Evolutionary conservation across 1,140 invertebrate genomes (phyloP).

Genomic region (Megalopta genalis): DNA sequence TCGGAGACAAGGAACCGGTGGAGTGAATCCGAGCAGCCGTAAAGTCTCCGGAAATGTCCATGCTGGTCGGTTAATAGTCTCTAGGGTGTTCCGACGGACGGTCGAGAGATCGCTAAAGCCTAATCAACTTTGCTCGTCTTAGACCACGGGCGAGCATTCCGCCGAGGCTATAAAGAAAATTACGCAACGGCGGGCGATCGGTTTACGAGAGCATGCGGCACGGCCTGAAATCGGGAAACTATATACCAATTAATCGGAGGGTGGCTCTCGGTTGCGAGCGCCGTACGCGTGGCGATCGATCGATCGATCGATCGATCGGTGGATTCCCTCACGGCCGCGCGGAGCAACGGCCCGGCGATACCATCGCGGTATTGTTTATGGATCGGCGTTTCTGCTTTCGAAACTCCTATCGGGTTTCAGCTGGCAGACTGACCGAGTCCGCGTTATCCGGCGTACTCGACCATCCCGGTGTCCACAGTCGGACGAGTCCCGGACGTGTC

Average conservation of each 20-base stretch:
- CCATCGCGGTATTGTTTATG: slow-evolving; percentile 53
- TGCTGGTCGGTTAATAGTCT: no score
- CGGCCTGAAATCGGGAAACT: slow-evolving; percentile 33
- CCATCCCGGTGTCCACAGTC: no score
- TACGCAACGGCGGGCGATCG: background rate
- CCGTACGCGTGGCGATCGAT: slow-evolving; percentile 17
- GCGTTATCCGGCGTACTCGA: background rate
- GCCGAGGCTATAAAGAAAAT: background rate
- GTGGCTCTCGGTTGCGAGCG: background rate
- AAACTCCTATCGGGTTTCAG: slow-evolving; percentile 1
- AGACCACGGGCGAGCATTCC: background rate
- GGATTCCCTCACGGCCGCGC: slow-evolving; percentile 25
- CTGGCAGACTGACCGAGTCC: background rate
- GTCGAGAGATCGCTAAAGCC: no score
- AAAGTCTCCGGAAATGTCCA: no score
- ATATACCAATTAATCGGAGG: slow-evolving; percentile 50
- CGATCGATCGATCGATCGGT: slow-evolving; percentile 18
- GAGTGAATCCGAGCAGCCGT: no score
- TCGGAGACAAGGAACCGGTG: no score
- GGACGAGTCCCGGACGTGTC: no score
- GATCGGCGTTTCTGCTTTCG: slow-evolving; percentile 26
- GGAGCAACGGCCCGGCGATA: slow-evolving; percentile 43
- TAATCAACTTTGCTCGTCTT: no score
- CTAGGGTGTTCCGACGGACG: no score
- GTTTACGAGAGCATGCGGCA: background rate